These are phyloP conservation scores for Cochlearius cochlearius DNA, from an alignment of 2,113 vertebrate species.

Conservation along the genomic window DNA sequence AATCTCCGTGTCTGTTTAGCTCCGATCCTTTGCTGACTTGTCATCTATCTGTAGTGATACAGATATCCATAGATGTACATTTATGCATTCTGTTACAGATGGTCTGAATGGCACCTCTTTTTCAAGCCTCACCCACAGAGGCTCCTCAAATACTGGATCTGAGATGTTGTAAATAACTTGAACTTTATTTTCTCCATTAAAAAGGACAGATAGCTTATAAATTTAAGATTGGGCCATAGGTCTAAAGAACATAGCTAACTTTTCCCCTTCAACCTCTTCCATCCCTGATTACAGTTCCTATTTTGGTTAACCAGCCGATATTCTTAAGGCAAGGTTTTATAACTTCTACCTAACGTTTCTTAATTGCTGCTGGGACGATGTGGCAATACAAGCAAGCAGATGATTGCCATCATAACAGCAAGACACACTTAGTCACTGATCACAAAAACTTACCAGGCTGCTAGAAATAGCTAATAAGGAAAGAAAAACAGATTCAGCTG, in stretches of 20 bases:
- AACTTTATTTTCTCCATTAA: not conserved
- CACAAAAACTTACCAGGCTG: not conserved
- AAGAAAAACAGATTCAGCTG: not conserved
- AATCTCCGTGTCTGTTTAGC: not conserved
- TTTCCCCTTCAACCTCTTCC: not conserved
- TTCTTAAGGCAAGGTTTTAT: not conserved
- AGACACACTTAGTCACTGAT: not conserved
- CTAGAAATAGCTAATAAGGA: not conserved
- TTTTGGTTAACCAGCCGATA: not conserved
- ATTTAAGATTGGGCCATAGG: not conserved
- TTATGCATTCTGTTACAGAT: not conserved
- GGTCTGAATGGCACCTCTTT: not conserved
- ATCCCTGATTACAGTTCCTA: not conserved
- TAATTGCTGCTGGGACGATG: not conserved
- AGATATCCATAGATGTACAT: not conserved
- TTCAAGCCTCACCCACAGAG: not conserved
- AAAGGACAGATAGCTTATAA: not conserved
- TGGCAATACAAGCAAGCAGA: not conserved
- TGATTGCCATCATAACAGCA: not conserved
- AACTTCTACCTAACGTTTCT: not conserved
- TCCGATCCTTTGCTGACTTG: not conserved
- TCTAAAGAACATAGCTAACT: not conserved
- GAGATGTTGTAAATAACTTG: not conserved
- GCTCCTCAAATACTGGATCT: not conserved
- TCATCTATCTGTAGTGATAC: not conserved